Evolutionary conservation across 2,888 invertebrate species (phyloP), one percentile per base, ranked within the genome.

Genomic region (Gerris lacustris): DNA sequence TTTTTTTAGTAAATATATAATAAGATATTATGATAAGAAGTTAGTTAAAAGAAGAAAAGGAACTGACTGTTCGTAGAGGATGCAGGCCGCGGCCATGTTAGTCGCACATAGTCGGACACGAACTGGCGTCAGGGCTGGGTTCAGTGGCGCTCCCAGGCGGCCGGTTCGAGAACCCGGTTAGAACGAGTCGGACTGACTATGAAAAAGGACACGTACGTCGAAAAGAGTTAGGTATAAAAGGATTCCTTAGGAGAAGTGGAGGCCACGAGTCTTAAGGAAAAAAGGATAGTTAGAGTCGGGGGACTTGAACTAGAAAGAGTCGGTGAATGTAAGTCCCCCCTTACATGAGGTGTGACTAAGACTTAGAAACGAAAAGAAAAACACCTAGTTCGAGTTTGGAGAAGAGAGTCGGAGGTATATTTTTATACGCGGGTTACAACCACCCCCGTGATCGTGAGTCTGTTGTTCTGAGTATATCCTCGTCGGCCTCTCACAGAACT

Each of bases 61-160:
- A 44, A 71, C 71, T 71, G 17, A 71, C 71, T 71, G 71, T 63
- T 71, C 71, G 69, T 71, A 71, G 66, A 71, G 63, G 68, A 71
- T 71, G 66, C 71, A 71, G 17, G 71, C 68, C 45, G 71, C 71
- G 44, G 71, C 55, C 71, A 71, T 71, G 55, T 55, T 55, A 55
- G 15, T 55, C 55, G 55, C 55, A 55, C 55, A 55, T 55, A 55
- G 55, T 55, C 55, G 55, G 55, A 55, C 55, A 55, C 55, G 9
- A 55, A 55, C 55, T 55, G 55, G 55, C 55, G 55, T 55, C 55
- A 55, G 55, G 15, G 2, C 55, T 15, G 55, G 55, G 11, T 55
- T 9, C 15, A 55, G 31, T 11, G 55, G 55, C 55, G 55, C 55
- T 55, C 55, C 55, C 55, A 11, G 5, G 55, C 55, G 55, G 55